Evolutionary conservation across 2,113 vertebrate species (phyloP).

Genomic region (Halcyon senegalensis): DNA sequence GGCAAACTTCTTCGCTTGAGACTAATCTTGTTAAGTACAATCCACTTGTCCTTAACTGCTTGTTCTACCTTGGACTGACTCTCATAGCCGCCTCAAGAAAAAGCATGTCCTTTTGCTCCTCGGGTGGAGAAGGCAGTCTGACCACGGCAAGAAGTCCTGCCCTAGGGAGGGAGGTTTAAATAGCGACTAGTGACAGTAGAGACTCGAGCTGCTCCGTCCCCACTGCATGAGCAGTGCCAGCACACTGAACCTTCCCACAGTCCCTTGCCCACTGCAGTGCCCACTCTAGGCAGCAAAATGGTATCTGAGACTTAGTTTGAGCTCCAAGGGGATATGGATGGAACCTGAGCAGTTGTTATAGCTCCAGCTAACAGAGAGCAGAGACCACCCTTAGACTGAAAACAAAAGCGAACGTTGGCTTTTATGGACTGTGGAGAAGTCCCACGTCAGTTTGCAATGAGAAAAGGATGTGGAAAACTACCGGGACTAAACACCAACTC

Average conservation of each 20-base stretch:
- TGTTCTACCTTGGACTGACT: neutral
- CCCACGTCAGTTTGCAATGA: neutral
- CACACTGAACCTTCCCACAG: neutral
- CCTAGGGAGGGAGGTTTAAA: neutral
- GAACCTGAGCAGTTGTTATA: neutral
- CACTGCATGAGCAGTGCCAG: neutral
- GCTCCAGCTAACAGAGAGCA: neutral
- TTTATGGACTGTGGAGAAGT: fast-evolving
- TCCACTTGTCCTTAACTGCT: neutral
- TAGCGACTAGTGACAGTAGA: neutral
- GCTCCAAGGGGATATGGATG: neutral
- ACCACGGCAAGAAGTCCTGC: neutral
- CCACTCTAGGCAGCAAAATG: neutral
- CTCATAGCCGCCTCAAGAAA: neutral
- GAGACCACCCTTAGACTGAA: neutral
- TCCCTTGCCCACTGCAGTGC: neutral
- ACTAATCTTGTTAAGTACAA: neutral
- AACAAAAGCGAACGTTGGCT: neutral
- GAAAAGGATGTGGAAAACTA: neutral
- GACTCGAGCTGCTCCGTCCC: neutral
- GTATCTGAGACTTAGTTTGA: neutral
- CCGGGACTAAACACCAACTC: neutral
- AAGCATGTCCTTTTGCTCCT: neutral
- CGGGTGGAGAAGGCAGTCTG: neutral
- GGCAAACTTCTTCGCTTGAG: neutral